phyloP scores from a whole-genome alignment of 1,140 invertebrate genomes.

The Meloidogyne hapla region DNA sequence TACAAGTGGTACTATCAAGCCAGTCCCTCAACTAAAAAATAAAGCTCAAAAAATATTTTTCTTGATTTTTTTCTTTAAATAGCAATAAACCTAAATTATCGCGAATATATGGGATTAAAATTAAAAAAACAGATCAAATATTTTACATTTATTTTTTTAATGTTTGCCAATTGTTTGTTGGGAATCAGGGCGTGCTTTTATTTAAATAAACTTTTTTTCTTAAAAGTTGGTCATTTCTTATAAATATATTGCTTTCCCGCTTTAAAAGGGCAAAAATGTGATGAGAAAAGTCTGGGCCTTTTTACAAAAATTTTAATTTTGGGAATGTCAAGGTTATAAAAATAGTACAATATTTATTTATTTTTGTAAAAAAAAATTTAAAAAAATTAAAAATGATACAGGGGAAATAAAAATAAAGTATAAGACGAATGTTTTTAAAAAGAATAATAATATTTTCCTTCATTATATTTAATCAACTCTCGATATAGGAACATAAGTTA shows the following conservation, averaged over 20 bases:
- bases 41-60: too few species aligned
- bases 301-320: not conserved
- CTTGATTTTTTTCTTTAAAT: not conserved
- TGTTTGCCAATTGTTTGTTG: constrained; percentile 3
- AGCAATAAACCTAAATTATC: too few species aligned
- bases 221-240: not conserved
- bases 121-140: not conserved
- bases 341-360: not conserved
- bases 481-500: too few species aligned
- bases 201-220: not conserved
- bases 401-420: too few species aligned
- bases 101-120: not conserved
- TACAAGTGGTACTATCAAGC: too few species aligned
- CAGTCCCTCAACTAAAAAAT: too few species aligned
- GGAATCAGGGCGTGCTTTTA: not conserved
- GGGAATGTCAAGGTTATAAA: not conserved
- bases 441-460: too few species aligned
- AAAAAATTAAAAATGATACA: too few species aligned
- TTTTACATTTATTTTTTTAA: not conserved
- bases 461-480: too few species aligned
- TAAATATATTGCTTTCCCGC: not conserved
- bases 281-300: constrained; percentile 1
- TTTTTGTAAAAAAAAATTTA: too few species aligned
- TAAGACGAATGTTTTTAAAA: too few species aligned
- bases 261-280: not conserved